Evolutionary conservation across 2,888 invertebrate species (phyloP).

Genomic region (Apodemia duryi): DNA sequence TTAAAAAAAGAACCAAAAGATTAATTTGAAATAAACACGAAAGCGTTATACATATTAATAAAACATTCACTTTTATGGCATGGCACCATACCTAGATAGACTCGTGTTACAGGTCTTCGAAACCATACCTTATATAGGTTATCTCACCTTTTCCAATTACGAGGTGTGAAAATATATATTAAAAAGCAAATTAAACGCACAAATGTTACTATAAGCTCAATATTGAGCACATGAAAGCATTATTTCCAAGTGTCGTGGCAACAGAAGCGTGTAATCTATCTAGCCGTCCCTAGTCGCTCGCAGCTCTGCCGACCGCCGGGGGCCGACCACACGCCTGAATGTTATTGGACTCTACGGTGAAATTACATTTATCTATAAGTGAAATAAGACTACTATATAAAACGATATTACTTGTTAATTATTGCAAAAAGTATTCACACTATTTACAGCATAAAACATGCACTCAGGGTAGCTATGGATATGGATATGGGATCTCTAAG

Average conservation of each 20-base stretch:
- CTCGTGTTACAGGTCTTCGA: neutral
- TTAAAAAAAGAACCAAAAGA: neutral
- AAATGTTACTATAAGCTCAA: slow-evolving; percentile 17
- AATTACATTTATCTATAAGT: slow-evolving; percentile 21
- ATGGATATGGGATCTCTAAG: too few relatives aligned
- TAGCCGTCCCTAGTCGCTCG: slow-evolving; percentile 11
- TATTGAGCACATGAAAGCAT: slow-evolving; percentile 27
- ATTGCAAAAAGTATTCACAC: slow-evolving; percentile 1
- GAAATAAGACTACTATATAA: slow-evolving; percentile 14
- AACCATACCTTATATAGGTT: neutral
- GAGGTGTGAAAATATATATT: slow-evolving; percentile 8
- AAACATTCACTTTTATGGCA: neutral
- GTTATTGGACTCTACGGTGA: slow-evolving; percentile 21
- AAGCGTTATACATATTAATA: neutral
- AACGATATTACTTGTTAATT: slow-evolving; percentile 23
- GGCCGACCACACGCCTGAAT: slow-evolving; percentile 18
- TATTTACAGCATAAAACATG: neutral
- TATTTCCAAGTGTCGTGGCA: slow-evolving; percentile 43
- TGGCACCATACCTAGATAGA: neutral
- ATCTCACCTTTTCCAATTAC: slow-evolving; percentile 6
- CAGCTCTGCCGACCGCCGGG: slow-evolving; percentile 19
- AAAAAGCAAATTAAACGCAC: slow-evolving; percentile 18
- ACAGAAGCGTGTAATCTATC: slow-evolving; percentile 45
- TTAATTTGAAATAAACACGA: slow-evolving; percentile 4
- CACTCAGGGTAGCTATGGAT: too few relatives aligned